phyloP scores from a whole-genome alignment of 2,113 vertebrate genomes.

The Pterocles gutturalis region DNA sequence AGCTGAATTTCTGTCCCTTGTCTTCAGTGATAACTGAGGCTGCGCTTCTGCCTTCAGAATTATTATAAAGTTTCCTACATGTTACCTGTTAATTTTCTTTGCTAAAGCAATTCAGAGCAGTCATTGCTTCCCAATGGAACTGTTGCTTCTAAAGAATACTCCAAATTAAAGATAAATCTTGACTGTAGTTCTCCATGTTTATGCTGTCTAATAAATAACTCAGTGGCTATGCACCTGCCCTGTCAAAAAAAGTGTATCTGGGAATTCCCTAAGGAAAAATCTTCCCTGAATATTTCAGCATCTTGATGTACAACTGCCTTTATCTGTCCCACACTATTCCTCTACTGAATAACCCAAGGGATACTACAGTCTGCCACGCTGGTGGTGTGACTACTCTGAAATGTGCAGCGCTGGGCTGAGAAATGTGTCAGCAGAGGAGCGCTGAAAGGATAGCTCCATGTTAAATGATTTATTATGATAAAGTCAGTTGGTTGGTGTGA shows the following conservation, averaged over 20 bases:
- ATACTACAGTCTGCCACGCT: not conserved
- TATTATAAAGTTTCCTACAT: not conserved
- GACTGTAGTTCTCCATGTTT: not conserved
- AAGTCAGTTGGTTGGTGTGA: not conserved
- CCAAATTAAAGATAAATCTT: conserved; percentile 26
- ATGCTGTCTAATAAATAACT: conserved; percentile 54
- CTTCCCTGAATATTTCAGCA: conserved; percentile 52
- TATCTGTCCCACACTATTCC: not conserved
- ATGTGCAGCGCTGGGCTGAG: not conserved
- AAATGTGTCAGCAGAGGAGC: not conserved
- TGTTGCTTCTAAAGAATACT: not conserved
- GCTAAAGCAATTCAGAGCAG: not conserved
- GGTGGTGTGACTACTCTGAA: not conserved
- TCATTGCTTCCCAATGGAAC: not conserved
- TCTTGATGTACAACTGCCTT: not conserved
- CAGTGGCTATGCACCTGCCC: not conserved
- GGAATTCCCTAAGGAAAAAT: conserved; percentile 31
- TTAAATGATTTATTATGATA: not conserved
- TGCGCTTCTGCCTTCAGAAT: not conserved
- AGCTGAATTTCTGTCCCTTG: not conserved
- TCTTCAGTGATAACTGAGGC: not conserved
- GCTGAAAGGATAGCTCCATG: not conserved
- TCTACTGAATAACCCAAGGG: not conserved
- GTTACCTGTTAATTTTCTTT: not conserved
- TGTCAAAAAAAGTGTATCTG: conserved; percentile 4